Conservation (phyloP, 1,140 invertebrate species). For the Aphaenogaster rudis region DNA sequence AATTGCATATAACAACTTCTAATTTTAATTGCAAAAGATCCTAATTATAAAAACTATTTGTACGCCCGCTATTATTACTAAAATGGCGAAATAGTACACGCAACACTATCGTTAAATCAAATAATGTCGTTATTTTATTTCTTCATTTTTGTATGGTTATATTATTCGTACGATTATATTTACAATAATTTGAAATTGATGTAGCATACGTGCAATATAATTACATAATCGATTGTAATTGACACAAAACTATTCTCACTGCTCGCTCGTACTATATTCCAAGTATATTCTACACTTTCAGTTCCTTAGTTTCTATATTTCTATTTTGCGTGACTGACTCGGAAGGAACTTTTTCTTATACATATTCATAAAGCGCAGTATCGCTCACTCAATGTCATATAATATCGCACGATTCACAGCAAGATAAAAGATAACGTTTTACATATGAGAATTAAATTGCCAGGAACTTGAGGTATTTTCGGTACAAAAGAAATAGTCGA, state of each 20-base stretch:
- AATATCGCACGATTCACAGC: neutral
- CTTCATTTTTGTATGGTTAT: neutral
- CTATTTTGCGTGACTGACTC: slow-evolving; percentile 38
- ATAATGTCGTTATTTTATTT: slow-evolving; percentile 13
- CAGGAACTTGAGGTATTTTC: neutral
- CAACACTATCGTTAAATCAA: neutral
- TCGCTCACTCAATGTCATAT: slow-evolving; percentile 11
- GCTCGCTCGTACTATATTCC: neutral
- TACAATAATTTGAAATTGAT: slow-evolving; percentile 8
- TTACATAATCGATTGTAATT: slow-evolving; percentile 38
- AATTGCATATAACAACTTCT: neutral
- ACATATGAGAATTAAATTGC: neutral
- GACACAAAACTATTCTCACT: neutral
- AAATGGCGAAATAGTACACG: neutral
- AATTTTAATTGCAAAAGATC: neutral
- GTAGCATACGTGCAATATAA: neutral
- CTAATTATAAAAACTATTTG: neutral
- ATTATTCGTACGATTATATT: slow-evolving; percentile 5
- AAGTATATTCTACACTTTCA: neutral
- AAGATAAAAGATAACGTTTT: neutral
- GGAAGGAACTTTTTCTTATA: slow-evolving; percentile 25
- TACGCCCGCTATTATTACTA: neutral
- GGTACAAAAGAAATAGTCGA: neutral
- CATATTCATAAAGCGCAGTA: slow-evolving; percentile 39
- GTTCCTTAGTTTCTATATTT: slow-evolving; percentile 29